Evolutionary conservation across 2,888 invertebrate genomes (phyloP).

Genomic region (Oligia strigilis): DNA sequence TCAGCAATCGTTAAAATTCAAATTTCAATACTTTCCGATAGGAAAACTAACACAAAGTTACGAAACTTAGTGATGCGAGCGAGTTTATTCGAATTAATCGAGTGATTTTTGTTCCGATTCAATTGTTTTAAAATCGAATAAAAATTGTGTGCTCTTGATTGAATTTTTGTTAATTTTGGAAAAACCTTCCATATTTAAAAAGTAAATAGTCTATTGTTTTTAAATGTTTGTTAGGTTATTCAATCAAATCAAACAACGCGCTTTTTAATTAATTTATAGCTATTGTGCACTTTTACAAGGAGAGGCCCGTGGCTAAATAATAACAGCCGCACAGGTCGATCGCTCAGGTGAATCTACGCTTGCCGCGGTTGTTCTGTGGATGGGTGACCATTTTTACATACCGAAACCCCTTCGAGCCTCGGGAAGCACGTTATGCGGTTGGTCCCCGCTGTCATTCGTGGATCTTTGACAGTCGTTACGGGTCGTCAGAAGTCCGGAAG

Average conservation of each 20-base stretch:
- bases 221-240: not conserved
- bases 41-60: constrained; percentile 72
- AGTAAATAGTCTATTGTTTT: constrained; percentile 27
- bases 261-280: not conserved
- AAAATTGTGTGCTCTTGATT: constrained; percentile 43
- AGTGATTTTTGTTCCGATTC: constrained; percentile 34
- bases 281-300: not conserved
- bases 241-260: not conserved
- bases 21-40: constrained; percentile 74
- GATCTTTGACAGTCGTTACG: too few relatives aligned
- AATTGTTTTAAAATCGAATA: constrained; percentile 48
- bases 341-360: too few relatives aligned
- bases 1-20: constrained; percentile 70
- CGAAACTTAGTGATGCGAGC: constrained; percentile 61
- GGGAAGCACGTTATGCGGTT: too few relatives aligned
- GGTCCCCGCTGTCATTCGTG: too few relatives aligned
- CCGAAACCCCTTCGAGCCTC: too few relatives aligned
- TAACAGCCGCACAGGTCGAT: too few relatives aligned
- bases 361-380: too few relatives aligned
- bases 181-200: constrained; percentile 35
- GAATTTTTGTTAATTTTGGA: constrained; percentile 33
- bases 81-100: constrained; percentile 43
- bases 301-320: too few relatives aligned
- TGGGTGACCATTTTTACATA: too few relatives aligned
- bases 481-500: too few relatives aligned